Conservation (phyloP, 2,797 vertebrate species). For the Chrysocyon brachyurus region DNA sequence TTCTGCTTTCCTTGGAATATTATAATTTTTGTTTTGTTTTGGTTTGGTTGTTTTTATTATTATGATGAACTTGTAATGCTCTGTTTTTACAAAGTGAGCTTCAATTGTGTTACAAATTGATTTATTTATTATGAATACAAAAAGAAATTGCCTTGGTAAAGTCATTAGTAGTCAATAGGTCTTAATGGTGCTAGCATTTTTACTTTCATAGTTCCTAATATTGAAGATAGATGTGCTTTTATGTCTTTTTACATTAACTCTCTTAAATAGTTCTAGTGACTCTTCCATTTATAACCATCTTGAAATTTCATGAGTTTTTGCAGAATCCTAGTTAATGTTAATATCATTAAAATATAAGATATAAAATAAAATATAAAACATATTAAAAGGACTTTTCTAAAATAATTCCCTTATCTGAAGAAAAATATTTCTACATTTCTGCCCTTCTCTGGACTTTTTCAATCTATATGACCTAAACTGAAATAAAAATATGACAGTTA, state of each 20-base stretch:
- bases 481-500: slow-evolving; percentile 30
- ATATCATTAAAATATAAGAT: slow-evolving; percentile 19
- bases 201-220: not conserved
- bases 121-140: not conserved
- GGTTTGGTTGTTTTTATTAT: not conserved
- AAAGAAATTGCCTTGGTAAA: not conserved
- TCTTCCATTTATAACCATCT: not conserved
- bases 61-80: not conserved
- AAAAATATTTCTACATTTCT: not conserved
- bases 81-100: slow-evolving; percentile 1
- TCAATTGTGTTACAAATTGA: not conserved
- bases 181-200: not conserved
- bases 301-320: slow-evolving; percentile 15
- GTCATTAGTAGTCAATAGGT: not conserved
- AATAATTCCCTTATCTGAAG: not conserved
- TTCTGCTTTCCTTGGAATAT: not conserved
- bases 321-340: not conserved
- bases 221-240: not conserved
- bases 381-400: not conserved
- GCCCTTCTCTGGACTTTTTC: not conserved
- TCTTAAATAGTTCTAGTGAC: not conserved
- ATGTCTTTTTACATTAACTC: not conserved
- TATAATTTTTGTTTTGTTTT: not conserved
- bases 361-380: not conserved
- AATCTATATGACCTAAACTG: not conserved